phyloP scores from a whole-genome alignment of 2,888 invertebrate genomes.

The Sesia bembeciformis region DNA sequence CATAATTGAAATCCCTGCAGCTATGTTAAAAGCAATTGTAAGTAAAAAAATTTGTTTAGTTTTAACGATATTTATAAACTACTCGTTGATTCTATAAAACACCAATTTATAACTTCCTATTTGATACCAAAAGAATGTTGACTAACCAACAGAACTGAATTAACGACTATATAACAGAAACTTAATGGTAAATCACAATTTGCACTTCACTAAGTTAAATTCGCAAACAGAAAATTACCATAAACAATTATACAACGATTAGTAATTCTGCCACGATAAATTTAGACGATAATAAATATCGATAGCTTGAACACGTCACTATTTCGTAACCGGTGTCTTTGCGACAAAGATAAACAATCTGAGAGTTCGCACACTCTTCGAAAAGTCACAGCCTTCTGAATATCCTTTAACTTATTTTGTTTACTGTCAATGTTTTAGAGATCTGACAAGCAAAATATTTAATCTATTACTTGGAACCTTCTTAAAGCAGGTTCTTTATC shows the following conservation, averaged over 20 bases:
- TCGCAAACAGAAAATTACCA: background rate
- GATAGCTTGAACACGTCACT: conserved; percentile 28
- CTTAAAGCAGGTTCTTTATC: background rate
- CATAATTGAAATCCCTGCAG: no score
- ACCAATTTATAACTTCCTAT: no score
- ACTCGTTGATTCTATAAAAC: no score
- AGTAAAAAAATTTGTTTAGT: no score
- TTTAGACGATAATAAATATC: conserved; percentile 39
- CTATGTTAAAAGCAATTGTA: no score
- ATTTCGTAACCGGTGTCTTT: conserved; percentile 18
- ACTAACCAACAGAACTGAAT: no score
- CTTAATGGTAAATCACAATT: no score
- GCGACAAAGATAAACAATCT: conserved; percentile 25
- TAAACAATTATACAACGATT: conserved; percentile 39
- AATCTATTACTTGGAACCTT: background rate
- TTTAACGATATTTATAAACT: no score
- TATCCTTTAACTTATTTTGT: conserved; percentile 11
- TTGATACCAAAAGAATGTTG: no score
- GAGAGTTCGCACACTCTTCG: conserved; percentile 8
- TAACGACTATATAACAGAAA: no score
- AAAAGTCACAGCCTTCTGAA: conserved; percentile 11
- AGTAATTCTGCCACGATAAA: conserved; percentile 40
- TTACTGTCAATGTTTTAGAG: no score
- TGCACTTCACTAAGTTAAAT: background rate
- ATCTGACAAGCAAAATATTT: no score